phyloP scores from a whole-genome alignment of 2,888 invertebrate genomes.

The Lasioglossum zephyrum region DNA sequence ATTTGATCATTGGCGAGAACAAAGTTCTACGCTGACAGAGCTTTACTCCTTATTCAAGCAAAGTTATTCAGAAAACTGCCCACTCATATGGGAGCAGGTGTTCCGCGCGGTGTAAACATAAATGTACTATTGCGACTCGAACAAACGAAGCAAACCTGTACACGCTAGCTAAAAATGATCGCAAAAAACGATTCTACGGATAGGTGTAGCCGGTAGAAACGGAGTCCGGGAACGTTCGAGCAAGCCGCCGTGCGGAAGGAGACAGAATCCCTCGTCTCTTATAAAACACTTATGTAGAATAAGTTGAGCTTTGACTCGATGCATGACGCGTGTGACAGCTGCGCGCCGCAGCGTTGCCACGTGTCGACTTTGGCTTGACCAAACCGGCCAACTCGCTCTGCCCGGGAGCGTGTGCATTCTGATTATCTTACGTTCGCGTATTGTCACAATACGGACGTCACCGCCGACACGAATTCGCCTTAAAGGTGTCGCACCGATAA shows the following conservation, averaged over 20 bases:
- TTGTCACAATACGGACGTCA: conserved; percentile 14
- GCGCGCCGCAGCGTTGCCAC: conserved; percentile 57
- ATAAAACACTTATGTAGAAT: conserved; percentile 59
- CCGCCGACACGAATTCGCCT: conserved; percentile 24
- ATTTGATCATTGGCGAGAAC: not conserved
- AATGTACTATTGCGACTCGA: not conserved
- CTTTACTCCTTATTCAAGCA: not conserved
- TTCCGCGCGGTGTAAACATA: not conserved
- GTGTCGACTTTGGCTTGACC: conserved; percentile 64
- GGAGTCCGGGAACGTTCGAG: conserved; percentile 4
- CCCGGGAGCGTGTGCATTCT: conserved; percentile 39
- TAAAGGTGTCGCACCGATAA: conserved; percentile 37
- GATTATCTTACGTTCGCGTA: conserved; percentile 43
- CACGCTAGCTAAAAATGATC: not conserved
- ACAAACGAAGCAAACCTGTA: not conserved
- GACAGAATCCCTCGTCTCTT: conserved; percentile 43
- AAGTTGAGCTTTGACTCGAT: conserved; percentile 65
- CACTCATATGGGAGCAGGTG: not conserved
- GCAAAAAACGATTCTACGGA: not conserved
- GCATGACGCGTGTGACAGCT: conserved; percentile 67
- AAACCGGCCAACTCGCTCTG: conserved; percentile 36
- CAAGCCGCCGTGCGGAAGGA: not conserved
- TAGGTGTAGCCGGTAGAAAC: not conserved
- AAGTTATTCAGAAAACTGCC: conserved; percentile 1
- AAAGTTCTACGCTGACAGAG: not conserved